Percentiles rank a stretch among this genome's conserved stretches.
Conservation (phyloP, 2,888 invertebrate genomes). For the Exocentrus adspersus region DNA sequence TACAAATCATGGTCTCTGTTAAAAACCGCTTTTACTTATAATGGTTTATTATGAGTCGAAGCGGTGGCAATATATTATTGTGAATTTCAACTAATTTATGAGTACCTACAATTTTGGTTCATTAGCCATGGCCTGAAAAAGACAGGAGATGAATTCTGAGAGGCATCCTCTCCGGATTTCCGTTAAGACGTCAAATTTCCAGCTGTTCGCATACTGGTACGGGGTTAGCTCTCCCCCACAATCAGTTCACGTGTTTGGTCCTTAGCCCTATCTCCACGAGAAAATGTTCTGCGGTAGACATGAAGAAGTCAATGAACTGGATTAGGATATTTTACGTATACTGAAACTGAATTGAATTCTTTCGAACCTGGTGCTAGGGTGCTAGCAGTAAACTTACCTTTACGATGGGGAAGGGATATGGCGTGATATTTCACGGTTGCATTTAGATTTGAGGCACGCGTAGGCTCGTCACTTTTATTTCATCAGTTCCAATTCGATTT, state of each 20-base stretch:
- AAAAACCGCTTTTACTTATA: too few relatives aligned
- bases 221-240: slow-evolving; percentile 22
- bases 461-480: neutral
- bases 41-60: too few relatives aligned
- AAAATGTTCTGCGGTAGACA: slow-evolving; percentile 7
- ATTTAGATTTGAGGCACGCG: slow-evolving; percentile 6
- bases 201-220: slow-evolving; percentile 52
- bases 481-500: too few relatives aligned
- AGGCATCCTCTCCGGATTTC: slow-evolving; percentile 58
- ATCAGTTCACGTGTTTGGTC: slow-evolving; percentile 18
- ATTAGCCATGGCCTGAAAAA: slow-evolving; percentile 13
- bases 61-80: too few relatives aligned
- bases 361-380: neutral
- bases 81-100: too few relatives aligned
- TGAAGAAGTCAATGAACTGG: slow-evolving; percentile 22
- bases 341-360: neutral
- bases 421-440: neutral
- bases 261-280: slow-evolving; percentile 21
- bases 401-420: neutral
- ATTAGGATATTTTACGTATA: slow-evolving; percentile 12
- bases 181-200: slow-evolving; percentile 55
- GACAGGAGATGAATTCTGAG: slow-evolving; percentile 39
- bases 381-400: slow-evolving; percentile 6
- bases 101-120: neutral
- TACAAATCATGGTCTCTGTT: too few relatives aligned